A percentile compares a stretch with the other conserved stretches of the same genome.
Conservation (phyloP, 1,140 invertebrate species). For the Chrysoperla carnea region DNA sequence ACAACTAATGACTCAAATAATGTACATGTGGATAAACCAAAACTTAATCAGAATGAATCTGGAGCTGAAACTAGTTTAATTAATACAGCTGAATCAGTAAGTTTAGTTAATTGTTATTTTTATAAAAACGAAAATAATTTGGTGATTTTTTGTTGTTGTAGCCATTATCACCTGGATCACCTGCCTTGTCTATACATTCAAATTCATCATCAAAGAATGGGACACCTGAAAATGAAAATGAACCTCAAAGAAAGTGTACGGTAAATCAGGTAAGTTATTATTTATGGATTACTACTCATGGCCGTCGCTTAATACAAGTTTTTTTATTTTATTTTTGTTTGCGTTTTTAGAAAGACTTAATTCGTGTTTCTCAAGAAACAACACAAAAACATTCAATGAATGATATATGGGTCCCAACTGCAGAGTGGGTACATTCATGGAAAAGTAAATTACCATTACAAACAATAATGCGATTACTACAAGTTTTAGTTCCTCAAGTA, state of each 20-base stretch:
- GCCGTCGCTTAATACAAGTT: too few species aligned
- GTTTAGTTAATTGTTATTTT: too few species aligned
- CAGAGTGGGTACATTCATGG: constrained; percentile 93
- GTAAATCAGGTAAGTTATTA: constrained; percentile 8
- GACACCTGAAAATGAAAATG: too few species aligned
- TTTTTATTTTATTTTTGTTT: constrained; percentile 1
- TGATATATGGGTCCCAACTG: constrained; percentile 60
- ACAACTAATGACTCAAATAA: background rate
- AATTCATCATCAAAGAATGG: background rate
- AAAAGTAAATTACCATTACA: constrained; percentile 93
- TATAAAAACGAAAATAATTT: too few species aligned
- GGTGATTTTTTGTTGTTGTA: too few species aligned
- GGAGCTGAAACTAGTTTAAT: too few species aligned
- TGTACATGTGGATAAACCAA: background rate
- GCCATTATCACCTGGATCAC: background rate
- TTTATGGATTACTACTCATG: too few species aligned
- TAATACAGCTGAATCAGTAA: too few species aligned
- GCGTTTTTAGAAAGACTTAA: background rate
- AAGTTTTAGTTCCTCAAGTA: constrained; percentile 97
- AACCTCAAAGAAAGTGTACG: background rate
- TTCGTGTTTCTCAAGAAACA: background rate
- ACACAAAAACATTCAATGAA: constrained; percentile 1
- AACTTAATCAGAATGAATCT: too few species aligned
- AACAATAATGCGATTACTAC: constrained; percentile 95
- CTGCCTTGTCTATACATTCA: background rate